Evolutionary conservation across 2,797 vertebrate genomes (phyloP).

Genomic region (Pangasius macronema): DNA sequence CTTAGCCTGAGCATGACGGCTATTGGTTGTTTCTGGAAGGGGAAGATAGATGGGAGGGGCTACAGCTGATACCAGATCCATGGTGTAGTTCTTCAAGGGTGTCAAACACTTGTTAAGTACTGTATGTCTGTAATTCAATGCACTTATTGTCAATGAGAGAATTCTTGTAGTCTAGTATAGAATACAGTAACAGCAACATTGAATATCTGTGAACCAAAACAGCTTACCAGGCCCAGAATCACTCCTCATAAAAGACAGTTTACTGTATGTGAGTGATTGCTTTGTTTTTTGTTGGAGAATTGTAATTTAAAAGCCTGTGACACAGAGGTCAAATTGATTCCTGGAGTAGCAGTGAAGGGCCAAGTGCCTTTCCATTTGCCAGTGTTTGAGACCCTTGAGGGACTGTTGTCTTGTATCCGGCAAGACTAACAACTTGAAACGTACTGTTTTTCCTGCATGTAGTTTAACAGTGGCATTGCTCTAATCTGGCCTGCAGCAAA

Average conservation of each 20-base stretch:
- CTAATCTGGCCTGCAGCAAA: slow-evolving; percentile 31
- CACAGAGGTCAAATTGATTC: slow-evolving; percentile 50
- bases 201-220: neutral
- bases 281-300: slow-evolving; percentile 43
- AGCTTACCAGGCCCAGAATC: slow-evolving; percentile 9
- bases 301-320: slow-evolving; percentile 56
- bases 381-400: slow-evolving; percentile 54
- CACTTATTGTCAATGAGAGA: neutral
- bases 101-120: slow-evolving; percentile 57
- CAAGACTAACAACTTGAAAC: slow-evolving; percentile 12
- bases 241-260: slow-evolving; percentile 38
- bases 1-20: slow-evolving; percentile 65
- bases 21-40: slow-evolving; percentile 29
- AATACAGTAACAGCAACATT: slow-evolving; percentile 4
- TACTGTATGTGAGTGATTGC: slow-evolving; percentile 50
- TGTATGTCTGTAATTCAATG: neutral
- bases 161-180: neutral
- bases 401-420: slow-evolving; percentile 32
- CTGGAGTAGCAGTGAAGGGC: slow-evolving; percentile 14
- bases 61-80: slow-evolving; percentile 20
- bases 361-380: slow-evolving; percentile 10
- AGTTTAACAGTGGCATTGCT: slow-evolving; percentile 20
- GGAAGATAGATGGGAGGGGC: slow-evolving; percentile 12
- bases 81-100: slow-evolving; percentile 55
- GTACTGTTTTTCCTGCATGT: slow-evolving; percentile 42